Conservation (phyloP, 2,113 vertebrate genomes). For the Microcebus lehilahytsara region DNA sequence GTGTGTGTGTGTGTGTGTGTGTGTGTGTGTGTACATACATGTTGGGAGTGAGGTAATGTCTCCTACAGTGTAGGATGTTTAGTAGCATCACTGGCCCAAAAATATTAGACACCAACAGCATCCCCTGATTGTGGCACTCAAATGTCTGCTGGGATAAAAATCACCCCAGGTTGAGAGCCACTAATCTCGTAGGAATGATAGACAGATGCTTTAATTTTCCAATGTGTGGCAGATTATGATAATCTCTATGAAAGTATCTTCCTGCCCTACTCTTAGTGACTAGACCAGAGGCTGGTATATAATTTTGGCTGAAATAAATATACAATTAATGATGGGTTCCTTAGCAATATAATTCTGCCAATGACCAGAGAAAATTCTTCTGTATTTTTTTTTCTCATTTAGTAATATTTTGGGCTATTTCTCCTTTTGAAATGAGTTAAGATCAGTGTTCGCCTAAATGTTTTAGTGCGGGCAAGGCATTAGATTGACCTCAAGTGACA, state of each 20-base stretch:
- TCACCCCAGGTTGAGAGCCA: background rate
- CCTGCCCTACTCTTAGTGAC: background rate
- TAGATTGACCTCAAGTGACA: background rate
- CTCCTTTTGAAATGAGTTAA: background rate
- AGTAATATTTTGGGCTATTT: background rate
- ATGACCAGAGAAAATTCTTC: background rate
- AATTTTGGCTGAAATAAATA: background rate
- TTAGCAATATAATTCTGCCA: background rate
- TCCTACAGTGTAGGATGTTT: background rate
- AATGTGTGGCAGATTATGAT: background rate
- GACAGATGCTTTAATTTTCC: background rate
- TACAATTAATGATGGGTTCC: background rate
- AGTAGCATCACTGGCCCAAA: background rate
- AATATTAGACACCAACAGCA: background rate
- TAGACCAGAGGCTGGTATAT: background rate
- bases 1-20: background rate
- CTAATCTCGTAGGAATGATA: background rate
- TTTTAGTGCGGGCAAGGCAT: background rate
- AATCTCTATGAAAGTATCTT: background rate
- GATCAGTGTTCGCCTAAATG: background rate
- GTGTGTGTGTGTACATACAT: background rate
- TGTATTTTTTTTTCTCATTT: background rate
- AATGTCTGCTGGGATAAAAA: background rate
- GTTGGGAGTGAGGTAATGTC: background rate
- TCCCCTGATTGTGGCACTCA: background rate